phyloP scores from a whole-genome alignment of 92 coral and sea anemone species.

The Paramuricea clavata region DNA sequence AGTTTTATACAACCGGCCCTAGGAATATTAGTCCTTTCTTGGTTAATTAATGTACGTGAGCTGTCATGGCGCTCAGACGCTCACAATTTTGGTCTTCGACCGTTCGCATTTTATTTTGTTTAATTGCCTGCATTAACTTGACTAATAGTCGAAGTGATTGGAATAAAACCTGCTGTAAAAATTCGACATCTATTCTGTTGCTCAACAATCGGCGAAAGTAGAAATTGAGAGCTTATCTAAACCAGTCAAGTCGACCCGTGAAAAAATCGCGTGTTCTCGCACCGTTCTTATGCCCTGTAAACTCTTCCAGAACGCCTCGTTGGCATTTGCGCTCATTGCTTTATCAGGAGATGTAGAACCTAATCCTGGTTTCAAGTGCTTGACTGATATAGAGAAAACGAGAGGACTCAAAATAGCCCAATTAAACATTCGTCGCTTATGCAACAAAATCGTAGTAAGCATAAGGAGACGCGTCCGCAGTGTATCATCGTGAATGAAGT shows the following conservation, averaged over 20 bases:
- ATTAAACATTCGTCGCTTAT: slow-evolving; percentile 55
- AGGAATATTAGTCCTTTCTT: too few relatives aligned
- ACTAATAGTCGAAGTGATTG: background rate
- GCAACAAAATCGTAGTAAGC: slow-evolving; percentile 26
- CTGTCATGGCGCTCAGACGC: background rate
- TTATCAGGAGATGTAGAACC: slow-evolving; percentile 40
- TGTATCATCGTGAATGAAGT: slow-evolving; percentile 11
- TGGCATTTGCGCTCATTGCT: background rate
- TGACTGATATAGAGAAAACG: slow-evolving; percentile 48
- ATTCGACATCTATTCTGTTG: background rate
- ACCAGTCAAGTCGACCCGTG: background rate
- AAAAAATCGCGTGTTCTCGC: background rate
- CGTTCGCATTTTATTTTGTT: background rate
- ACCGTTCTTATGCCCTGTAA: background rate
- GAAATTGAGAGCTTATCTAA: background rate
- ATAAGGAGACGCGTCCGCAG: background rate
- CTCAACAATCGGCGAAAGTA: background rate
- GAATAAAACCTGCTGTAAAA: background rate
- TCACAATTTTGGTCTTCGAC: background rate
- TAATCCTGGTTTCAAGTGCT: slow-evolving; percentile 60
- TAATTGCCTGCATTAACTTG: background rate
- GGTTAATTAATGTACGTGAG: too few relatives aligned
- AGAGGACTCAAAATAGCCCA: slow-evolving; percentile 59
- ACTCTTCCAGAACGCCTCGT: background rate
- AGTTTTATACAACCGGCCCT: too few relatives aligned